Evolutionary conservation across 2,113 vertebrate species (phyloP).

Genomic region (Seriola aureovittata): DNA sequence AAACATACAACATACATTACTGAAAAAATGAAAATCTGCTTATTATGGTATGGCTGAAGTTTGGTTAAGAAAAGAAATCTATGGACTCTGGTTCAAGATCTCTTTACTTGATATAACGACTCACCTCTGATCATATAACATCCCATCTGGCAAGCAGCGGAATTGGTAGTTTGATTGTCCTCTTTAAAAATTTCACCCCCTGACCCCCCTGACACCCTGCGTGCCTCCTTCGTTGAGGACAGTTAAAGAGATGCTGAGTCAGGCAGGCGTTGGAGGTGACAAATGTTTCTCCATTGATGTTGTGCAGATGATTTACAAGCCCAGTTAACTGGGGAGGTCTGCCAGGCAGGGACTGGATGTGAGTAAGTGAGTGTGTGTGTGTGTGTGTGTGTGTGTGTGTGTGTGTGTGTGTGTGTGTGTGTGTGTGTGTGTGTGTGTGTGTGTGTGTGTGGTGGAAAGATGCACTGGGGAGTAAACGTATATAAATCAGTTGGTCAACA

Average conservation of each 20-base stretch:
- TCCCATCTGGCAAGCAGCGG: constrained; percentile 37
- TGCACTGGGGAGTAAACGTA: constrained; percentile 39
- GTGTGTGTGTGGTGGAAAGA: constrained; percentile 14
- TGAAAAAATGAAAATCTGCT: too few species aligned
- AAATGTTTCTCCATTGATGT: constrained; percentile 75
- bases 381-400: constrained; percentile 20
- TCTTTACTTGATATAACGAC: not conserved
- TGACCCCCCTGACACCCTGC: constrained; percentile 51
- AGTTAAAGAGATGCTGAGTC: constrained; percentile 76
- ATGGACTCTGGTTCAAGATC: not conserved
- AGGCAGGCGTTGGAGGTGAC: constrained; percentile 65
- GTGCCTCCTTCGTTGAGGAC: constrained; percentile 52
- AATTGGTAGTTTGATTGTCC: constrained; percentile 61
- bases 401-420: not conserved
- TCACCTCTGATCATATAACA: constrained; percentile 19
- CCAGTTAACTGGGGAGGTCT: constrained; percentile 69
- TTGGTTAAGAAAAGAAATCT: not conserved
- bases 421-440: constrained; percentile 4
- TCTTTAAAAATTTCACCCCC: constrained; percentile 44
- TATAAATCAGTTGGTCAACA: constrained; percentile 39
- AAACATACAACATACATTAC: too few species aligned
- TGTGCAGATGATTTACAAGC: constrained; percentile 76
- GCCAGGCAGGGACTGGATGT: constrained; percentile 48
- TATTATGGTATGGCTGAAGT: not conserved
- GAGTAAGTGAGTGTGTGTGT: constrained; percentile 14